Conservation (phyloP, 2,113 vertebrate genomes). For the Sinocyclocheilus anophthalmus region DNA sequence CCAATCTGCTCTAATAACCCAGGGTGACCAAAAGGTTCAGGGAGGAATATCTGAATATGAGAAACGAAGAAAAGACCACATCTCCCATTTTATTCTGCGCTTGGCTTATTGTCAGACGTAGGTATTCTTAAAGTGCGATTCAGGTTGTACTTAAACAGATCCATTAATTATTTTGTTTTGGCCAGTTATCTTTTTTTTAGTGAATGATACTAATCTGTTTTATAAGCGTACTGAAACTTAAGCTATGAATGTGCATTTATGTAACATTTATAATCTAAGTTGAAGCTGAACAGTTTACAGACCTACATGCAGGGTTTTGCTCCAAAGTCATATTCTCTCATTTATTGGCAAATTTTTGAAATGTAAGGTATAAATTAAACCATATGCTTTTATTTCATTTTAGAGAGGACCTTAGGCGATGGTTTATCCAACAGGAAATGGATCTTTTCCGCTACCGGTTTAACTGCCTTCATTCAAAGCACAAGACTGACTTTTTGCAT, state of each 20-base stretch:
- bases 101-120: slow-evolving; percentile 98
- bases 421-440: slow-evolving; percentile 98
- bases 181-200: neutral
- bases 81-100: slow-evolving; percentile 96
- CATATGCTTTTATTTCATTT: slow-evolving; percentile 32
- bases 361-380: neutral
- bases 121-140: slow-evolving; percentile 62
- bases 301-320: neutral
- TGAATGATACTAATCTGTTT: neutral
- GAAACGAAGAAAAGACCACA: slow-evolving; percentile 90
- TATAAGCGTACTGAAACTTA: neutral
- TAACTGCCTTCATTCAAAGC: slow-evolving; percentile 62
- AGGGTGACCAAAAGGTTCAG: slow-evolving; percentile 75
- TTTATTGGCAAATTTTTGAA: neutral
- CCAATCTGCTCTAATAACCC: slow-evolving; percentile 34
- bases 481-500: slow-evolving; percentile 84
- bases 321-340: neutral
- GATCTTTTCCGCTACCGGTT: slow-evolving; percentile 93
- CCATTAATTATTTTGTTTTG: neutral
- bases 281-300: neutral
- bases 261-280: neutral
- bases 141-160: neutral
- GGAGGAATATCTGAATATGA: slow-evolving; percentile 72
- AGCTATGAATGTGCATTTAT: neutral
- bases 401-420: slow-evolving; percentile 94